phyloP scores from a whole-genome alignment of 1,140 invertebrate species.

The Fragariocoptes setiger region DNA sequence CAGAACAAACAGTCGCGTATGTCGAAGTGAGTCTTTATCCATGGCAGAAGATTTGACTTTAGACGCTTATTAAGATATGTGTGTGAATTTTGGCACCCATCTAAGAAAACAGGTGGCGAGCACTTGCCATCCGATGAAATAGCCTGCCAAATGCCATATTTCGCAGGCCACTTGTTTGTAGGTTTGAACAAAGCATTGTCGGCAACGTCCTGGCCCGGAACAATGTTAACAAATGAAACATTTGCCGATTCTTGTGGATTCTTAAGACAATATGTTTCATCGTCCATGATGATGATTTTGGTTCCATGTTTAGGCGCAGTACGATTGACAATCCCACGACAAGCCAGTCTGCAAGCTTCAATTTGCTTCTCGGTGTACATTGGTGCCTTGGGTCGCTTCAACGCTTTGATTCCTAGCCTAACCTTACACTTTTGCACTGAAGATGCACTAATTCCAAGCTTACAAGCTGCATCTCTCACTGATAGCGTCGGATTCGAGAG shows the following conservation, averaged over 20 bases:
- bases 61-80: constrained; percentile 1
- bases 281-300: not conserved
- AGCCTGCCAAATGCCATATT: not conserved
- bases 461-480: no score
- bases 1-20: constrained; percentile 2
- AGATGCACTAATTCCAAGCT: no score
- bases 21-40: constrained; percentile 1
- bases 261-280: not conserved
- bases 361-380: no score
- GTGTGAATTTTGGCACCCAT: not conserved
- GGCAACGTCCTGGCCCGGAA: not conserved
- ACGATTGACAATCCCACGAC: no score
- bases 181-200: not conserved
- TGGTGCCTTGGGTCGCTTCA: no score
- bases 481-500: no score
- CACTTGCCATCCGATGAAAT: not conserved
- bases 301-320: no score
- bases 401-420: no score
- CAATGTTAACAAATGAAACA: not conserved
- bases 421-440: no score
- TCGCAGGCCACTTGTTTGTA: not conserved
- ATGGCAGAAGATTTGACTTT: not conserved
- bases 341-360: no score
- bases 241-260: not conserved
- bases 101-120: not conserved